Evolutionary conservation across 2,888 invertebrate species (phyloP).

Genomic region (Drosophila robusta): DNA sequence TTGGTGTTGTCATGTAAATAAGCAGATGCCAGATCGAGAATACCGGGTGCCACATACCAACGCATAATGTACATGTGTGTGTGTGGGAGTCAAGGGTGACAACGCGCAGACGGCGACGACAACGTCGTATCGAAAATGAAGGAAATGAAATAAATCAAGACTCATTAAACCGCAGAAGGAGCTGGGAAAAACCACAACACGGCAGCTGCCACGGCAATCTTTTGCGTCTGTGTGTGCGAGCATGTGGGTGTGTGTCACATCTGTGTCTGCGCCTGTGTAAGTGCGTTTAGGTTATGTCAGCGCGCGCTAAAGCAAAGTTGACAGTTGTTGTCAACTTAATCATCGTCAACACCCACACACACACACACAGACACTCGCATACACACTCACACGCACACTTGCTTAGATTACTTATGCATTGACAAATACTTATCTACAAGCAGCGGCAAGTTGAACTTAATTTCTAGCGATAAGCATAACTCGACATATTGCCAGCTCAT

Average conservation of each 20-base stretch:
- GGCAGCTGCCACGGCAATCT: constrained; percentile 50
- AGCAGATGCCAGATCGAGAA: constrained; percentile 40
- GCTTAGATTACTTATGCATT: constrained; percentile 56
- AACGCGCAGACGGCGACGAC: constrained; percentile 35
- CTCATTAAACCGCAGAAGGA: constrained; percentile 75
- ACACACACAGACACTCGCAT: constrained; percentile 20
- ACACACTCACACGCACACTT: background rate
- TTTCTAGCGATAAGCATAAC: constrained; percentile 67
- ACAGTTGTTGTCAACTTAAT: constrained; percentile 80
- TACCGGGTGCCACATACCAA: constrained; percentile 11
- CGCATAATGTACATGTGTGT: constrained; percentile 10
- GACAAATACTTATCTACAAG: constrained; percentile 54
- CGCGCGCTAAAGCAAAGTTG: constrained; percentile 67
- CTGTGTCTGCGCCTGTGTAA: constrained; percentile 28
- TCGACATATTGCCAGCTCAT: constrained; percentile 77
- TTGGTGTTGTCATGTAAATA: constrained; percentile 67
- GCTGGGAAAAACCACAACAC: constrained; percentile 47
- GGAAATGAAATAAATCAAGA: constrained; percentile 80
- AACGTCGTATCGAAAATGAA: constrained; percentile 61
- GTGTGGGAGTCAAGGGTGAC: constrained; percentile 37
- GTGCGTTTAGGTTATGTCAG: constrained; percentile 60
- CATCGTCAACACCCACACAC: constrained; percentile 60
- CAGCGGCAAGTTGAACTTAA: constrained; percentile 65
- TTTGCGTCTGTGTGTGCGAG: constrained; percentile 1
- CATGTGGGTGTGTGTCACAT: background rate